These are phyloP conservation scores for Catamblyrhynchus diadema DNA, from an alignment of 2,797 vertebrate genomes.

Conservation along the genomic window DNA sequence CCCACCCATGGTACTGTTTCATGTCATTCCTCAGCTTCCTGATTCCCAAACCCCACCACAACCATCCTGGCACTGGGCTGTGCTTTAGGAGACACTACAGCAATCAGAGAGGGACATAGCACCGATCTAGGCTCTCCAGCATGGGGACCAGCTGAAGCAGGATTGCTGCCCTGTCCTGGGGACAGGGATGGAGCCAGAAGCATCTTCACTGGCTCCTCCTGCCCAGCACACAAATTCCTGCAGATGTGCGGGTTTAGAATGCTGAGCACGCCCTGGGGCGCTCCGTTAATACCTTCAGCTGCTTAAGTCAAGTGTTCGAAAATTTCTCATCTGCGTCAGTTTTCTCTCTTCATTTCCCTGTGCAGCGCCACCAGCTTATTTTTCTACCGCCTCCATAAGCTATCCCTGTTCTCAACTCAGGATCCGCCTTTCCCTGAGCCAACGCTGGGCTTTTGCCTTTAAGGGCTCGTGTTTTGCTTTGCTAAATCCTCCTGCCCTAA, in stretches of 20 bases:
- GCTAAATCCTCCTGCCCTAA: constrained; percentile 38
- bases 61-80: neutral
- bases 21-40: neutral
- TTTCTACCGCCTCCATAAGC: neutral
- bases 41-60: neutral
- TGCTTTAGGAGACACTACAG: neutral
- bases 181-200: neutral
- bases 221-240: neutral
- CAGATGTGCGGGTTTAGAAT: neutral
- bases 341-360: neutral
- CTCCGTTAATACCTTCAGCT: constrained; percentile 4
- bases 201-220: neutral
- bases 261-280: neutral
- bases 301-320: neutral
- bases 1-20: accelerated
- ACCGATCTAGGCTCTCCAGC: accelerated
- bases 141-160: accelerated
- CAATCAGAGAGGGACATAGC: neutral
- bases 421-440: neutral
- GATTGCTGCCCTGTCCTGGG: neutral
- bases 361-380: neutral
- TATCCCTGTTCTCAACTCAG: neutral
- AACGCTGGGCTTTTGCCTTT: neutral
- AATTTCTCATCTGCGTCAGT: neutral
- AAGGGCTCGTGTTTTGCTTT: neutral